phyloP scores from a whole-genome alignment of 2,113 vertebrate genomes.

The Erythrocebus patas region DNA sequence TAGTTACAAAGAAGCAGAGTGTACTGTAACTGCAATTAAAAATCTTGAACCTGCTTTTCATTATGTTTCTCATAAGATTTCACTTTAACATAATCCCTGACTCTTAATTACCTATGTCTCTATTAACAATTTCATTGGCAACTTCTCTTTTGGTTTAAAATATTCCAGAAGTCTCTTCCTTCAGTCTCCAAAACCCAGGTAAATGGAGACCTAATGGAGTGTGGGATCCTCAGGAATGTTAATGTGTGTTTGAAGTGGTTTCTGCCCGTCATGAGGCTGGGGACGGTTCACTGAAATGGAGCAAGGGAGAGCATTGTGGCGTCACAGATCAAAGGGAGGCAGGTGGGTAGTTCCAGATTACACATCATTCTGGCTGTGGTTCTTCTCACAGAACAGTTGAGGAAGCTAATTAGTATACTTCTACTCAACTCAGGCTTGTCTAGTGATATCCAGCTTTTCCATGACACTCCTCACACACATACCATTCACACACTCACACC shows the following conservation, averaged over 20 bases:
- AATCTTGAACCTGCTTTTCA: background rate
- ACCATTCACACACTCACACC: background rate
- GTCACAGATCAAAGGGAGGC: background rate
- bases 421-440: background rate
- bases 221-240: background rate
- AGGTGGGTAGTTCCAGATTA: background rate
- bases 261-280: background rate
- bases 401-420: background rate
- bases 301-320: accelerated
- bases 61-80: background rate
- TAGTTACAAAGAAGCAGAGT: background rate
- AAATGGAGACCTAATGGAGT: background rate
- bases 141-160: background rate
- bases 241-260: accelerated
- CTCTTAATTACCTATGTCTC: background rate
- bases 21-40: background rate
- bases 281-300: too few relatives aligned
- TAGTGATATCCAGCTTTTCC: background rate
- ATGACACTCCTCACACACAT: background rate
- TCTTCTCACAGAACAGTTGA: background rate
- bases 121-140: accelerated
- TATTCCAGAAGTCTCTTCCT: background rate
- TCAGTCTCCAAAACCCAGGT: background rate
- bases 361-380: accelerated
- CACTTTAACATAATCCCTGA: background rate